Evolutionary conservation across 1,140 invertebrate species (phyloP).

Genomic region (Cecropterus lyciades): DNA sequence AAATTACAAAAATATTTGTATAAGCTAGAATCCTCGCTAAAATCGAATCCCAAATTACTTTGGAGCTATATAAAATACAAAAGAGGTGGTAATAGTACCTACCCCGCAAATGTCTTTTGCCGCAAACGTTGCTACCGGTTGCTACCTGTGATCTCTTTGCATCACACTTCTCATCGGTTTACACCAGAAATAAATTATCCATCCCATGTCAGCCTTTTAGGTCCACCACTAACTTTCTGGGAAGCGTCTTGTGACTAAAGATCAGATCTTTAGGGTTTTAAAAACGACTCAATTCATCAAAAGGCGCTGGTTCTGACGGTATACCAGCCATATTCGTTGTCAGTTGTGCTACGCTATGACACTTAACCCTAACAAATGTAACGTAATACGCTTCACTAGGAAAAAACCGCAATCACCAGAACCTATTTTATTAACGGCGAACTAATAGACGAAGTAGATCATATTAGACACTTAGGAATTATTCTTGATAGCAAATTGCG

Average conservation of each 20-base stretch:
- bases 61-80: constrained; percentile 38
- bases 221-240: not conserved
- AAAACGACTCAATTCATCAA: constrained; percentile 26
- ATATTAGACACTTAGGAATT: too few relatives aligned
- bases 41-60: too few relatives aligned
- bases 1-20: constrained; percentile 26
- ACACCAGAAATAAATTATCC: not conserved
- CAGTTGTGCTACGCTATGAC: constrained; percentile 15
- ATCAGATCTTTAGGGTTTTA: constrained; percentile 17
- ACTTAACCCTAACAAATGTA: too few relatives aligned
- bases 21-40: too few relatives aligned
- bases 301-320: constrained; percentile 26
- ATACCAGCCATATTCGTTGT: constrained; percentile 28
- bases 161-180: constrained; percentile 19
- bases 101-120: constrained; percentile 16
- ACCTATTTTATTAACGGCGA: too few relatives aligned
- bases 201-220: too few relatives aligned
- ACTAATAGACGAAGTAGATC: too few relatives aligned
- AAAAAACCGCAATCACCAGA: too few relatives aligned
- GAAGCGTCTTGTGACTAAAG: not conserved
- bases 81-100: constrained; percentile 25
- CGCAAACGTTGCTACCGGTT: not conserved
- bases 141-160: constrained; percentile 28
- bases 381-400: too few relatives aligned
- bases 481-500: too few relatives aligned